These are phyloP conservation scores for Ctena decussata DNA, from an alignment of 2,888 invertebrate genomes.

Conservation along the genomic window DNA sequence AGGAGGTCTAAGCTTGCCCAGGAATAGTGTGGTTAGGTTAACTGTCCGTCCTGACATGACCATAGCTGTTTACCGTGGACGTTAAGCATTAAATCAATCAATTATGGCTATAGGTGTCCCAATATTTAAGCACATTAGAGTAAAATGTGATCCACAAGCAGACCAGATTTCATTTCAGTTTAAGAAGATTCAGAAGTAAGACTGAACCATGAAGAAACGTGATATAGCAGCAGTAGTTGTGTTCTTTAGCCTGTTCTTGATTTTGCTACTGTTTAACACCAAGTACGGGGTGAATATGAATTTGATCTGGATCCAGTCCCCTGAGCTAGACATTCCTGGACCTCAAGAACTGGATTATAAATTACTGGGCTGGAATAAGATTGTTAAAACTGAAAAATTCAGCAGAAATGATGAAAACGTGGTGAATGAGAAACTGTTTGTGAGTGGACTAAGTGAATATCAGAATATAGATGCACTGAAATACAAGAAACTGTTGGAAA, in stretches of 20 bases:
- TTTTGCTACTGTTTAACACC: background rate
- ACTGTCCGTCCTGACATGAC: too few species aligned
- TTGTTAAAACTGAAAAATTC: background rate
- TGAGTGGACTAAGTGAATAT: background rate
- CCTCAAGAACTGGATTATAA: background rate
- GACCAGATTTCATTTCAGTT: too few species aligned
- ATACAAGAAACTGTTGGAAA: background rate
- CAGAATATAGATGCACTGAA: constrained; percentile 1
- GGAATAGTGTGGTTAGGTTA: too few species aligned
- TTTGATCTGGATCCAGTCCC: constrained; percentile 10
- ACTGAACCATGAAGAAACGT: background rate
- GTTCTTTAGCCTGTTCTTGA: background rate
- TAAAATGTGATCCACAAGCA: too few species aligned
- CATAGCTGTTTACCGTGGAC: too few species aligned
- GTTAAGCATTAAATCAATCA: too few species aligned
- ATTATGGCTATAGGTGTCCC: too few species aligned
- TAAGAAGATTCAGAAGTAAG: too few species aligned
- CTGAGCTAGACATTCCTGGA: background rate
- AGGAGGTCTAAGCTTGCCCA: too few species aligned
- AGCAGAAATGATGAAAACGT: background rate
- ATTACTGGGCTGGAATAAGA: background rate
- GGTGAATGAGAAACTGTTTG: background rate
- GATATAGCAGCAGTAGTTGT: background rate
- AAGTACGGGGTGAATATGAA: background rate
- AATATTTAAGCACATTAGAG: too few species aligned